These are phyloP conservation scores for Microplitis mediator DNA, from an alignment of 1,140 invertebrate genomes.

Conservation along the genomic window DNA sequence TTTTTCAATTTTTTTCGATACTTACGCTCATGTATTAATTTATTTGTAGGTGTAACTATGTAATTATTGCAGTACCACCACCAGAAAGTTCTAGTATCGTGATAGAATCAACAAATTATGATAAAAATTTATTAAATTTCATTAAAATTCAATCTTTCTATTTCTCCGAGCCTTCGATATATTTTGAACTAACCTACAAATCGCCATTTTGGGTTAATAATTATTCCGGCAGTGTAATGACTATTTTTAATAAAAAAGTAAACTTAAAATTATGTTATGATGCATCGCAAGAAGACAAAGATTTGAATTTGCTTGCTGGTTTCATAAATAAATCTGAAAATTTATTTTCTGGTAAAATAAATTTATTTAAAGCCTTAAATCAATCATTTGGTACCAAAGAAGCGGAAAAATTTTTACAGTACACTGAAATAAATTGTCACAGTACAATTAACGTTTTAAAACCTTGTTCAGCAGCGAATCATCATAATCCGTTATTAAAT, in stretches of 20 bases:
- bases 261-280: conserved; percentile 37
- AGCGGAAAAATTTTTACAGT: background rate
- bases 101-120: conserved; percentile 27
- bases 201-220: background rate
- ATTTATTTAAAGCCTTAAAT: conserved; percentile 25
- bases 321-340: conserved; percentile 13
- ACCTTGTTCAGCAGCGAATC: conserved; percentile 30
- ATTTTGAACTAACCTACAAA: conserved; percentile 36
- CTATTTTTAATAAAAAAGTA: conserved; percentile 13
- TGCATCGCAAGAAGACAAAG: conserved; percentile 16
- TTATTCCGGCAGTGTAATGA: conserved; percentile 23
- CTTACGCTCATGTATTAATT: background rate
- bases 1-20: background rate
- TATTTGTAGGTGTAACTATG: conserved; percentile 38
- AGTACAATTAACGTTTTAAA: conserved; percentile 38
- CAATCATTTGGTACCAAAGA: conserved; percentile 24
- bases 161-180: conserved; percentile 25
- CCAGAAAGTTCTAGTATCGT: conserved; percentile 27
- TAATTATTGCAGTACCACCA: conserved; percentile 41
- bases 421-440: background rate
- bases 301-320: conserved; percentile 32
- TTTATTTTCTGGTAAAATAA: background rate
- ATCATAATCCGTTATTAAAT: conserved; percentile 28
- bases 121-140: conserved; percentile 11
- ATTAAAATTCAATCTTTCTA: conserved; percentile 17